Evolutionary conservation across 2,888 invertebrate species (phyloP).

Genomic region (Belgica antarctica): DNA sequence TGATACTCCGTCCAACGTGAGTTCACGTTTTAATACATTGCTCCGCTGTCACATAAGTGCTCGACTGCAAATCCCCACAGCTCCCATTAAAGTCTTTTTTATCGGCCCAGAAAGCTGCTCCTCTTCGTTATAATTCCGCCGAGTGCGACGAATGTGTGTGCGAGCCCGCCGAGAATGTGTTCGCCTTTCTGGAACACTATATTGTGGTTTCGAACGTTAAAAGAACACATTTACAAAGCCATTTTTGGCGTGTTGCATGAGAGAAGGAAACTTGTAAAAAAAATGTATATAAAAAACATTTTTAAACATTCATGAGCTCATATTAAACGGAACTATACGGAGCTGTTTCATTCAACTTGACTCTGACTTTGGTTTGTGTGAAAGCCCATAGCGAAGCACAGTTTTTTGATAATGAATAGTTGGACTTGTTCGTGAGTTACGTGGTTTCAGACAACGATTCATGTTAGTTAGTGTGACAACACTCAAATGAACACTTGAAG

Average conservation of each 20-base stretch:
- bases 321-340: slow-evolving; percentile 17
- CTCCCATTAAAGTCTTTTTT: not conserved
- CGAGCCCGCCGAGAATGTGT: not conserved
- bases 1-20: too few species aligned
- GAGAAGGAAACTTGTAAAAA: slow-evolving; percentile 17
- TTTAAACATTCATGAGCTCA: slow-evolving; percentile 13
- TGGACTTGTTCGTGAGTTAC: too few species aligned
- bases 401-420: too few species aligned
- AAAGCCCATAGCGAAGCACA: too few species aligned
- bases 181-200: not conserved
- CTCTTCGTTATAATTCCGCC: slow-evolving; percentile 10
- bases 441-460: too few species aligned
- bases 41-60: too few species aligned
- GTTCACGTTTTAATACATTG: too few species aligned
- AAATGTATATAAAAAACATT: not conserved
- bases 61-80: not conserved
- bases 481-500: too few species aligned
- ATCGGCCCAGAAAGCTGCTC: not conserved
- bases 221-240: not conserved
- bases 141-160: not conserved
- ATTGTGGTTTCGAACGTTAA: not conserved
- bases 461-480: too few species aligned
- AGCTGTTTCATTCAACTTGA: too few species aligned
- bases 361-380: too few species aligned
- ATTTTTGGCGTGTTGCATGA: slow-evolving; percentile 39